phyloP scores from a whole-genome alignment of 2,113 vertebrate species.

The Nibea coibor region DNA sequence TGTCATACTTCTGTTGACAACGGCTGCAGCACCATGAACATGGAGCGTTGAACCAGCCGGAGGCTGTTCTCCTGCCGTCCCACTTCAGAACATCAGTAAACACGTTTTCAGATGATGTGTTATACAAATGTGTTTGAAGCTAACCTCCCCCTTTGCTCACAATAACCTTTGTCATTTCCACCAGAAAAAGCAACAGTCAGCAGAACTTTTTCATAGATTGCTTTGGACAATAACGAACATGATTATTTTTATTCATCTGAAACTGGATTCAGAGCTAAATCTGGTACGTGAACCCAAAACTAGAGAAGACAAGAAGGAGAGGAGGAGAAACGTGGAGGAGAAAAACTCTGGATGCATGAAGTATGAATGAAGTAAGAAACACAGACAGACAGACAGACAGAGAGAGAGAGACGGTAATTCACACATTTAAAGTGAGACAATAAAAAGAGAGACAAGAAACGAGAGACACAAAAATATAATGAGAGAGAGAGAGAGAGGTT shows the following conservation, averaged over 20 bases:
- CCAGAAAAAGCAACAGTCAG: not conserved
- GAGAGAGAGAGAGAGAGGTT: constrained; percentile 27
- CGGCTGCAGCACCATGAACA: no score
- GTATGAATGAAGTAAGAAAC: not conserved
- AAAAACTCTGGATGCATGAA: not conserved
- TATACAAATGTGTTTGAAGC: not conserved
- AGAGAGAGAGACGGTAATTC: constrained; percentile 8
- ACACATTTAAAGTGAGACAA: constrained; percentile 50
- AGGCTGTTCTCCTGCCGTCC: not conserved
- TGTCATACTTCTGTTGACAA: no score
- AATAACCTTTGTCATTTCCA: not conserved
- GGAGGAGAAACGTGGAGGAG: not conserved
- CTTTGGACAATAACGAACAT: not conserved
- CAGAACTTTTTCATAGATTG: not conserved
- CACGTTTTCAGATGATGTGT: not conserved
- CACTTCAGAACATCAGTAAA: no score
- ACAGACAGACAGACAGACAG: constrained; percentile 16
- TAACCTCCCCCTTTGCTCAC: not conserved
- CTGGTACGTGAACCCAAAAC: not conserved
- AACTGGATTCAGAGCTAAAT: not conserved
- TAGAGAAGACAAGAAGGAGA: not conserved
- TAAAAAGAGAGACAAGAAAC: constrained; percentile 36
- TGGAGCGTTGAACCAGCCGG: no score
- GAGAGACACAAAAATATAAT: constrained; percentile 32
- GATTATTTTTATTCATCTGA: not conserved